Conservation (phyloP, 2,888 invertebrate genomes). For the Litoditis marina region DNA sequence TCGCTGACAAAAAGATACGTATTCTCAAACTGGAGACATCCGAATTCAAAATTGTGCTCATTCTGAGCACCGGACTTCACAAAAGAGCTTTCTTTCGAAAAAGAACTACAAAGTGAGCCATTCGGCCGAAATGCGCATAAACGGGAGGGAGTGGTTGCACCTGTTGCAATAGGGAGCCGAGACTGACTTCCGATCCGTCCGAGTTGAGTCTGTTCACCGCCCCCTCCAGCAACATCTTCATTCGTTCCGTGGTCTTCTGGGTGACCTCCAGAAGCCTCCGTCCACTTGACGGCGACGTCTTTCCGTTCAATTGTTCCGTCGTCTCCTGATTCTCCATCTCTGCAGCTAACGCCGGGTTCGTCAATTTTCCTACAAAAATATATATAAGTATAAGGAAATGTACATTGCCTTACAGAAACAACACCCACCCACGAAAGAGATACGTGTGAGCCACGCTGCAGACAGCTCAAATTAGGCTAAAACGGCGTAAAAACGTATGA, state of each 20-base stretch:
- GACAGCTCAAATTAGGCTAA: too few species aligned
- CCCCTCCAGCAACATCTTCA: constrained; percentile 34
- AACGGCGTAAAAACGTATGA: too few species aligned
- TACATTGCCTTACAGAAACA: not conserved
- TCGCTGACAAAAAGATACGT: too few species aligned
- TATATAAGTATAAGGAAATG: too few species aligned
- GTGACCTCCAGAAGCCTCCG: constrained; percentile 24
- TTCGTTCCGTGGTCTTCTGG: constrained; percentile 30
- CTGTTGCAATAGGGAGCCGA: constrained; percentile 65
- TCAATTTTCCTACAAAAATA: constrained; percentile 67
- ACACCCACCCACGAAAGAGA: too few species aligned
- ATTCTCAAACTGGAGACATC: too few species aligned
- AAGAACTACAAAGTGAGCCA: too few species aligned
- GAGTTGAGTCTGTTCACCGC: constrained; percentile 28
- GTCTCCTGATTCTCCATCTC: constrained; percentile 6
- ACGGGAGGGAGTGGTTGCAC: constrained; percentile 55
- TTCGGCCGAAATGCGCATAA: too few species aligned
- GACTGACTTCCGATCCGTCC: constrained; percentile 64
- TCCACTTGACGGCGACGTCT: constrained; percentile 11
- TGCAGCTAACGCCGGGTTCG: constrained; percentile 66
- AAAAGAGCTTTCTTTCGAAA: too few species aligned
- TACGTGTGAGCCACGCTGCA: too few species aligned
- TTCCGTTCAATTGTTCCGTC: constrained; percentile 27
- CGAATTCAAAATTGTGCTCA: too few species aligned
- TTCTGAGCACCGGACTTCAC: too few species aligned